Percentiles rank a stretch among this genome's conserved stretches.
Evolutionary conservation across 2,113 vertebrate species (phyloP).

Genomic region (Heterocephalus glaber): DNA sequence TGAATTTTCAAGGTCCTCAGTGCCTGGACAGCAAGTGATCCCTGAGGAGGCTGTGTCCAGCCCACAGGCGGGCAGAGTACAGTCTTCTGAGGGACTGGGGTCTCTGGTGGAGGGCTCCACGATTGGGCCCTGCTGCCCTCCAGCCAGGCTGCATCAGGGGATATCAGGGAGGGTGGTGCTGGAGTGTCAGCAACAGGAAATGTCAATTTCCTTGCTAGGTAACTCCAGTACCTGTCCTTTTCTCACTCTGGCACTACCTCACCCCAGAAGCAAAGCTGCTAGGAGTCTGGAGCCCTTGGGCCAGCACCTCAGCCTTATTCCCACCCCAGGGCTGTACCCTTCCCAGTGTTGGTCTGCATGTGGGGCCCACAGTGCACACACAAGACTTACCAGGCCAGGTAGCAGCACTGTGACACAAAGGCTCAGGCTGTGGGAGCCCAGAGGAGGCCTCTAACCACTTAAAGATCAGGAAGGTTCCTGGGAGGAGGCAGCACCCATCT

Average conservation of each 20-base stretch:
- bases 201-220: background rate
- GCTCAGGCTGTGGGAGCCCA: background rate
- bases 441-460: background rate
- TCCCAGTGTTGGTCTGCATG: background rate
- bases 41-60: background rate
- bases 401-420: background rate
- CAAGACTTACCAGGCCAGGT: background rate
- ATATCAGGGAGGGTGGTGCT: background rate
- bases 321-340: background rate
- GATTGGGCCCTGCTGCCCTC: background rate
- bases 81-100: background rate
- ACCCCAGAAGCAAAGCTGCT: background rate
- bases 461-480: background rate
- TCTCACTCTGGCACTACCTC: background rate
- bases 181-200: background rate
- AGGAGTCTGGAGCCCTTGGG: too few species aligned
- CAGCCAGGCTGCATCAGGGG: background rate
- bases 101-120: background rate
- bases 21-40: background rate
- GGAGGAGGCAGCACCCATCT: background rate
- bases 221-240: background rate
- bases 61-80: background rate
- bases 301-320: background rate
- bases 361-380: background rate
- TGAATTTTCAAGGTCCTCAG: background rate